Conservation (phyloP, 2,113 vertebrate genomes). For the Pogona vitticeps region DNA sequence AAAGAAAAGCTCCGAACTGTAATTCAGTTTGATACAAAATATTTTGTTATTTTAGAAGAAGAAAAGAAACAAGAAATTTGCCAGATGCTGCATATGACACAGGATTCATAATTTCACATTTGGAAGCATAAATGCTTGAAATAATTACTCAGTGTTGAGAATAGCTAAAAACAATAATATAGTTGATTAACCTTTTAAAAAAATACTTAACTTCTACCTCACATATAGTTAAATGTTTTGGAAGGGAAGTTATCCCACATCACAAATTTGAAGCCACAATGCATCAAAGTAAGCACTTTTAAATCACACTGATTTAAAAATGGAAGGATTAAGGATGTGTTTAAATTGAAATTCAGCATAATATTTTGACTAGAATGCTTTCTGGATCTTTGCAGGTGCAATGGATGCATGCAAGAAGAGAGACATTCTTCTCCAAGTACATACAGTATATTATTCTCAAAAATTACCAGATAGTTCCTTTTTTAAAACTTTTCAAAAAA, state of each 20-base stretch:
- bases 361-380: neutral
- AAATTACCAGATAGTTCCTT: neutral
- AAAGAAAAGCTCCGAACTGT: slow-evolving; percentile 28
- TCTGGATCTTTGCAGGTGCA: neutral
- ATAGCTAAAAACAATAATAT: neutral
- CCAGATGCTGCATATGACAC: neutral
- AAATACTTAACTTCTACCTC: neutral
- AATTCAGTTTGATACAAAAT: slow-evolving; percentile 32
- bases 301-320: neutral
- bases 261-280: neutral
- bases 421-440: neutral
- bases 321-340: neutral
- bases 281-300: neutral
- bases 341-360: neutral
- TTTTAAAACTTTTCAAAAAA: neutral
- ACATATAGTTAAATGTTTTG: neutral
- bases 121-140: slow-evolving; percentile 43
- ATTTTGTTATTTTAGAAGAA: slow-evolving; percentile 6
- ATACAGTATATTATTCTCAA: neutral
- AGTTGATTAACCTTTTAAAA: neutral
- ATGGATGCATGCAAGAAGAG: neutral
- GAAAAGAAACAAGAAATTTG: neutral
- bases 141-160: slow-evolving; percentile 2
- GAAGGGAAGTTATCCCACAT: neutral
- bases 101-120: slow-evolving; percentile 59